Evolutionary conservation across 2,113 vertebrate genomes (phyloP).

Genomic region (Sminthopsis crassicaudata): DNA sequence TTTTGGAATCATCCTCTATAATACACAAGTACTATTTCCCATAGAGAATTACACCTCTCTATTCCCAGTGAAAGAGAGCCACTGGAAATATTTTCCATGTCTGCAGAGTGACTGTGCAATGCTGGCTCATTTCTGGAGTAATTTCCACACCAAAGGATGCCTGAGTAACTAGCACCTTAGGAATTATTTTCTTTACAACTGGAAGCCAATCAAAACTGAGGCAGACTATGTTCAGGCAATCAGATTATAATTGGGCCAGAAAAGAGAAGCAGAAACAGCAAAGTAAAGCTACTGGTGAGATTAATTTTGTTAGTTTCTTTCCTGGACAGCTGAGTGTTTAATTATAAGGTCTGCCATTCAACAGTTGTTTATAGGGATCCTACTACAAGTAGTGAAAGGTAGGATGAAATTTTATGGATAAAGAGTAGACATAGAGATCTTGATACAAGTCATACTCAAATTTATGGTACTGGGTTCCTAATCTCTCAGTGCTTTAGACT

Average conservation of each 20-base stretch:
- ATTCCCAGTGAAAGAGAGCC: constrained; percentile 69
- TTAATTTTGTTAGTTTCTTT: not conserved
- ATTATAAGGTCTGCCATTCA: not conserved
- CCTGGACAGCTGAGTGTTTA: not conserved
- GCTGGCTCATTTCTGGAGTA: constrained; percentile 50
- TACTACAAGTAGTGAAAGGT: not conserved
- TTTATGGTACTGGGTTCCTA: not conserved
- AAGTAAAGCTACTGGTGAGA: not conserved
- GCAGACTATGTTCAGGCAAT: not conserved
- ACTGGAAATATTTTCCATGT: constrained; percentile 62
- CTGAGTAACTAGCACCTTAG: constrained; percentile 49
- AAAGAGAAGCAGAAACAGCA: not conserved
- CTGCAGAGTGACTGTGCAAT: constrained; percentile 41
- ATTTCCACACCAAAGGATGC: constrained; percentile 60
- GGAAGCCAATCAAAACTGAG: constrained; percentile 40
- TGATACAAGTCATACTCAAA: not conserved
- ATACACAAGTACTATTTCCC: constrained; percentile 71
- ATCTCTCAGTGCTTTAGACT: not conserved
- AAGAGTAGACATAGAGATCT: not conserved
- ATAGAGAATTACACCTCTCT: constrained; percentile 68
- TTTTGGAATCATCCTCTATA: constrained; percentile 73
- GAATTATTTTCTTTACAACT: constrained; percentile 38
- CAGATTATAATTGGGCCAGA: not conserved
- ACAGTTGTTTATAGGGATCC: not conserved
- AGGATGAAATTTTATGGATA: not conserved